Evolutionary conservation across 2,888 invertebrate genomes (phyloP), one percentile per base, ranked within the genome.

Genomic region (Acholoe squamosa): DNA sequence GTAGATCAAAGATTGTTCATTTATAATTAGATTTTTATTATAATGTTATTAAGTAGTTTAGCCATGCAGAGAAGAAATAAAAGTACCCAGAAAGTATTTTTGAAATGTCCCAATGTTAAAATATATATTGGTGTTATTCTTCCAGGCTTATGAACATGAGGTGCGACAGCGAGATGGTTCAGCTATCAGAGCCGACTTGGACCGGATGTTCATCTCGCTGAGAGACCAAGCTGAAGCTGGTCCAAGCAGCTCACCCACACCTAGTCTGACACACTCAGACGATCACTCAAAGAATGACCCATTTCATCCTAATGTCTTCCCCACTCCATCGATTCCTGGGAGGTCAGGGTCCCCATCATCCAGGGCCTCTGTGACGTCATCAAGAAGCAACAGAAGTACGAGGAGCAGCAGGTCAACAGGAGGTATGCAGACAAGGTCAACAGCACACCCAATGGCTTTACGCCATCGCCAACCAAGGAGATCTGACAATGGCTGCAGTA

Each of bases 181-280:
- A 19, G 92, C 91, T 0, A 91, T 94, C 33, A 89, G 91, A 54
- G 92, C 92, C 25, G 94, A 94, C 77, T 91, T 95, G 10, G 93
- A 94, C 77, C 93, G 93, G 25, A 91, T 94, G 89, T 94, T 95
- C 90, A 93, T 93, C 14, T 92, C 93, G 14, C 92, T 94, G 31
- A 91, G 93, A 12, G 91, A 51, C 28, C 34, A 34, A 22, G 22
- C 80, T 14, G 14, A 80, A 3, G n/a, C 52, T 61, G 28, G 71
- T 7, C 80, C 43, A 14, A 80, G 80, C 86, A 31, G 61, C 54
- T 33, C 34, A 22, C 51, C 56, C 84, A 33, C n/a, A 33, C 16
- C 51, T 25, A 19, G 33, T 31, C 16, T n/a, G 61, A 16, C 25
- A 52, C 56, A 71, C 56, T 1, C 28, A 33, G 34, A 25, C 76